Conservation (phyloP, 1,140 invertebrate genomes). For the Ceratina japonica region DNA sequence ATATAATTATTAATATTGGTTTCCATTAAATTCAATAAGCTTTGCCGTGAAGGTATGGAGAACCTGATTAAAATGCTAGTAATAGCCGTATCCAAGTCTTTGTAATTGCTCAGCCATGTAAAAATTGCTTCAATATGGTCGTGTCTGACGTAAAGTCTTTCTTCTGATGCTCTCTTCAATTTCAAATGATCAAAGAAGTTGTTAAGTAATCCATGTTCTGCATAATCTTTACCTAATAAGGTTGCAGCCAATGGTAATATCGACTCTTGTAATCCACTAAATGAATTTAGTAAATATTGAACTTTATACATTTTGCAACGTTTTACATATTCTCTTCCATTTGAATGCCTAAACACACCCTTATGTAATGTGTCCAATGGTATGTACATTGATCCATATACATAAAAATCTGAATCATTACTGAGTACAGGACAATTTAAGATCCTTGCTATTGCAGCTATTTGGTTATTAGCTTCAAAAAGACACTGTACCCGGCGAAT, state of each 20-base stretch:
- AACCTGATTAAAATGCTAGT: slow-evolving; percentile 83
- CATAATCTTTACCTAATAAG: slow-evolving; percentile 92
- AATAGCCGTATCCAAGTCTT: slow-evolving; percentile 84
- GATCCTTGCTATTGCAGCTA: slow-evolving; percentile 87
- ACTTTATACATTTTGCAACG: slow-evolving; percentile 86
- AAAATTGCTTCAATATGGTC: slow-evolving; percentile 87
- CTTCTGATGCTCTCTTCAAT: slow-evolving; percentile 69
- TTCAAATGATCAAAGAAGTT: slow-evolving; percentile 84
- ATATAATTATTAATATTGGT: slow-evolving; percentile 82
- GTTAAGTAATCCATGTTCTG: slow-evolving; percentile 84
- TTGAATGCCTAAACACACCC: slow-evolving; percentile 49
- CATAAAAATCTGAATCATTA: slow-evolving; percentile 95
- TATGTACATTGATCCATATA: slow-evolving; percentile 91
- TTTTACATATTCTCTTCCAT: slow-evolving; percentile 71
- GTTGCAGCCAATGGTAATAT: slow-evolving; percentile 89
- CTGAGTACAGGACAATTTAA: slow-evolving; percentile 91
- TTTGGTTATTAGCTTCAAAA: slow-evolving; percentile 93
- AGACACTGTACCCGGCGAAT: slow-evolving; percentile 86
- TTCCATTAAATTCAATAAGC: slow-evolving; percentile 81
- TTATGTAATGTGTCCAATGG: slow-evolving; percentile 85
- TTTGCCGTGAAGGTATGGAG: slow-evolving; percentile 79
- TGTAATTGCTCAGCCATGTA: slow-evolving; percentile 86
- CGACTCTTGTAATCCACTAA: slow-evolving; percentile 83
- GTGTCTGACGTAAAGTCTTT: no score
- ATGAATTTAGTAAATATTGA: slow-evolving; percentile 84